A percentile compares a stretch with the other conserved stretches of the same genome.
phyloP scores from a whole-genome alignment of 2,113 vertebrate genomes.

The Acrocephalus kingi region DNA sequence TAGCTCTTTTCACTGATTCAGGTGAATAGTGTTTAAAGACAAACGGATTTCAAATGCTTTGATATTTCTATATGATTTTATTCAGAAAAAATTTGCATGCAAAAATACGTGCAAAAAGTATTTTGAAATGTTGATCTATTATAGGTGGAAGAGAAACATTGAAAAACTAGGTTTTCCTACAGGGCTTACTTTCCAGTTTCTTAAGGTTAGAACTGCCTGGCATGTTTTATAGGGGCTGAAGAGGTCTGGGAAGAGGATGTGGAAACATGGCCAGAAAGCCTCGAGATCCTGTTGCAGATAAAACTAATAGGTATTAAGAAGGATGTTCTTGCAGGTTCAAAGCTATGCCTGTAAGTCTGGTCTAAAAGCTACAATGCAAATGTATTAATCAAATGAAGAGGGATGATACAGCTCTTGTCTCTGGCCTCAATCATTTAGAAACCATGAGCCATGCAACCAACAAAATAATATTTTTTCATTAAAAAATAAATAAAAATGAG shows the following conservation, averaged over 20 bases:
- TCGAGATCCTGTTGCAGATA: not conserved
- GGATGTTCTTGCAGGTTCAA: not conserved
- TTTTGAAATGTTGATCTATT: not conserved
- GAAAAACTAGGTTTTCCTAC: not conserved
- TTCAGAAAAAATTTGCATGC: not conserved
- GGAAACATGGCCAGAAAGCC: not conserved
- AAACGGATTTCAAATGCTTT: not conserved
- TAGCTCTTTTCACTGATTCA: not conserved
- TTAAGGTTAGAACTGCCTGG: not conserved
- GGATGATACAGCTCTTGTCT: not conserved
- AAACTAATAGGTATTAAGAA: not conserved
- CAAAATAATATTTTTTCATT: not conserved
- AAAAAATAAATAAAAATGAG: not conserved
- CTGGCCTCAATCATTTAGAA: not conserved
- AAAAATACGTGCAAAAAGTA: not conserved
- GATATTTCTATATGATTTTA: not conserved
- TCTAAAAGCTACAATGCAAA: not conserved
- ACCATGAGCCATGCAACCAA: accelerated
- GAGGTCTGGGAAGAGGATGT: not conserved
- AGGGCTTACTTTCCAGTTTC: not conserved
- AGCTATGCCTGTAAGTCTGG: not conserved
- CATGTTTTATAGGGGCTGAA: not conserved
- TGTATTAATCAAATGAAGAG: not conserved
- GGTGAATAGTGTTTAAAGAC: not conserved
- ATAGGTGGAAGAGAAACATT: not conserved